A percentile compares a stretch with the other conserved stretches of the same genome.
phyloP scores from a whole-genome alignment of 2,113 vertebrate species.

The Tychaedon coryphoeus region DNA sequence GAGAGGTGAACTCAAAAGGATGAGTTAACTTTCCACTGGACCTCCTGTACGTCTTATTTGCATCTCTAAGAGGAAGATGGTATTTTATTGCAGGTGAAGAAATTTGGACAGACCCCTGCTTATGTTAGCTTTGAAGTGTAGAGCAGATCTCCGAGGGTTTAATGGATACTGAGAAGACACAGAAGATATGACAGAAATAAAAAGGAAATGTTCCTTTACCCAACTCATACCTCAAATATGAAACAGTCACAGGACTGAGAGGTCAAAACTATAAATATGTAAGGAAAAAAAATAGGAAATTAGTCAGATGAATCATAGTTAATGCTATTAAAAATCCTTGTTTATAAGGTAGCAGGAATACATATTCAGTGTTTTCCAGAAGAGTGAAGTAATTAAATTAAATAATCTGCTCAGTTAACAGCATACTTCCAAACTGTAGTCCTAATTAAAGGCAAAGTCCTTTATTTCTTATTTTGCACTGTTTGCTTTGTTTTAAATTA shows the following conservation, averaged over 20 bases:
- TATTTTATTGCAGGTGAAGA: neutral
- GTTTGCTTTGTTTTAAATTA: neutral
- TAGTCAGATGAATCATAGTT: neutral
- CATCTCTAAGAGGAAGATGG: neutral
- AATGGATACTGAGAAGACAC: neutral
- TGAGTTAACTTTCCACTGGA: neutral
- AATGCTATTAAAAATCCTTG: neutral
- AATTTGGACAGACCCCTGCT: neutral
- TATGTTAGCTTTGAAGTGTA: neutral
- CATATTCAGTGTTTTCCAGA: neutral
- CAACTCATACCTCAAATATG: neutral
- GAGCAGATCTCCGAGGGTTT: neutral
- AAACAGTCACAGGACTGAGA: neutral
- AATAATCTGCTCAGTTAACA: neutral
- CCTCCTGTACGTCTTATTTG: neutral
- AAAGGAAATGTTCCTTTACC: neutral
- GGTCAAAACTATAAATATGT: constrained; percentile 17
- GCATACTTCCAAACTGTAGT: neutral
- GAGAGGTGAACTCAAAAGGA: neutral
- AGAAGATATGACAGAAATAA: neutral
- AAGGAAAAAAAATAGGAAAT: neutral
- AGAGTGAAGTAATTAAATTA: neutral
- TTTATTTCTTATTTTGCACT: neutral
- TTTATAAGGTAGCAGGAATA: neutral
- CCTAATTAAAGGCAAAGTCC: neutral